A percentile compares a stretch with the other conserved stretches of the same genome.
These are phyloP conservation scores for Paramisgurnus dabryanus DNA, from an alignment of 2,113 vertebrate genomes.

Conservation along the genomic window DNA sequence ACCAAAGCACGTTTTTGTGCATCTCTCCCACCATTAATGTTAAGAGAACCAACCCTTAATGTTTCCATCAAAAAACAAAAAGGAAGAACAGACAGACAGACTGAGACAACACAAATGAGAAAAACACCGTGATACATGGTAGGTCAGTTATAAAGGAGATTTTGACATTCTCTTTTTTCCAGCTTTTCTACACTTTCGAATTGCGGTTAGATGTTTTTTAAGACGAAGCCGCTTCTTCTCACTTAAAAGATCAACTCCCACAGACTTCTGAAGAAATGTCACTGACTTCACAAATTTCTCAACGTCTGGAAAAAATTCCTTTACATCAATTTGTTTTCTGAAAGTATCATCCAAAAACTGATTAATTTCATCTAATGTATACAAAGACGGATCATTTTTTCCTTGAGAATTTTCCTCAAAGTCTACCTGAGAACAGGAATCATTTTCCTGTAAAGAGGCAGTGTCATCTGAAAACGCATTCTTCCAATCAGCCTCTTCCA, in stretches of 20 bases:
- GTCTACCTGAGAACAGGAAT: not conserved
- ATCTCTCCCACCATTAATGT: too few species aligned
- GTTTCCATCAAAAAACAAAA: not conserved
- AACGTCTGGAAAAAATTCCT: not conserved
- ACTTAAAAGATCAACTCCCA: not conserved
- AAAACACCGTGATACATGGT: not conserved
- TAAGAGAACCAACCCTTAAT: too few species aligned
- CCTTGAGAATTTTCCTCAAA: not conserved
- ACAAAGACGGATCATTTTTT: not conserved
- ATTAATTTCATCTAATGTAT: not conserved
- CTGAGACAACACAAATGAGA: too few species aligned
- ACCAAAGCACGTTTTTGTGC: too few species aligned
- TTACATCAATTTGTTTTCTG: not conserved
- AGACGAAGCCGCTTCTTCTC: not conserved
- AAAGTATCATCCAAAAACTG: not conserved
- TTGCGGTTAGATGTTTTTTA: not conserved
- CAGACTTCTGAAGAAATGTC: not conserved
- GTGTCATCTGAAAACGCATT: not conserved
- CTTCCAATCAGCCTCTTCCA: not conserved
- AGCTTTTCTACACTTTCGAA: not conserved
- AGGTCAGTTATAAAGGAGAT: not conserved
- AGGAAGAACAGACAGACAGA: not conserved
- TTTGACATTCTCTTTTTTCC: not conserved
- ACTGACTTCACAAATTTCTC: not conserved
- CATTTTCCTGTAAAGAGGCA: not conserved